These are phyloP conservation scores for Trichonephila clavata DNA, from an alignment of 1,140 invertebrate species.

Conservation along the genomic window DNA sequence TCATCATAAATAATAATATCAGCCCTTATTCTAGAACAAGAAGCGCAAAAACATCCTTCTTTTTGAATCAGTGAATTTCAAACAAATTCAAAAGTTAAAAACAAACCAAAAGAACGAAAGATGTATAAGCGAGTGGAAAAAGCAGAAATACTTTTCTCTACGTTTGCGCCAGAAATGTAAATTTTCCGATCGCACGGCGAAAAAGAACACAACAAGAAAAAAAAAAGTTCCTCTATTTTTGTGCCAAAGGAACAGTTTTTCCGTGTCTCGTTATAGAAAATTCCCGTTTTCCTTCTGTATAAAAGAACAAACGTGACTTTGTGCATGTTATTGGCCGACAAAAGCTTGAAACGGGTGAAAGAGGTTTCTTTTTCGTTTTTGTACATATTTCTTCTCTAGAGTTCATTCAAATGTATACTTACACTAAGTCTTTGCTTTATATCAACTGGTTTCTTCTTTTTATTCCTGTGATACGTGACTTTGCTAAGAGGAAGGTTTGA, in stretches of 20 bases:
- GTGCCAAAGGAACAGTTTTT: constrained; percentile 23
- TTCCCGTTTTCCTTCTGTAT: constrained; percentile 48
- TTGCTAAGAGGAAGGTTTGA: background rate
- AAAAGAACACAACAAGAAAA: background rate
- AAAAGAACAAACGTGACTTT: constrained; percentile 61
- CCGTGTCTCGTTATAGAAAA: constrained; percentile 53
- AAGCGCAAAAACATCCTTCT: background rate
- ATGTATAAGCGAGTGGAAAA: background rate
- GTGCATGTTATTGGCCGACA: constrained; percentile 58
- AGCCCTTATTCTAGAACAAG: background rate
- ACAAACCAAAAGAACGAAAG: background rate
- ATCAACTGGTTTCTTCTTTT: background rate
- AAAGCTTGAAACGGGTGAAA: constrained; percentile 3
- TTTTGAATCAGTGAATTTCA: background rate
- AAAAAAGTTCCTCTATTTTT: constrained; percentile 12
- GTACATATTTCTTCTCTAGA: constrained; percentile 6
- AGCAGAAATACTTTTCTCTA: constrained; percentile 20
- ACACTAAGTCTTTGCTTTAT: constrained; percentile 7
- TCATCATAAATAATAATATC: constrained; percentile 17
- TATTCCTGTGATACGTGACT: background rate
- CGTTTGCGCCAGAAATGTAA: constrained; percentile 53
- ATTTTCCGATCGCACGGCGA: constrained; percentile 50
- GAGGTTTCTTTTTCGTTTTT: background rate
- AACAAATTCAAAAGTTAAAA: constrained; percentile 32
- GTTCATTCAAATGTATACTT: constrained; percentile 22